Evolutionary conservation across 1,140 invertebrate genomes (phyloP), one percentile per base, ranked within the genome.

Genomic region (Bombyx mori): DNA sequence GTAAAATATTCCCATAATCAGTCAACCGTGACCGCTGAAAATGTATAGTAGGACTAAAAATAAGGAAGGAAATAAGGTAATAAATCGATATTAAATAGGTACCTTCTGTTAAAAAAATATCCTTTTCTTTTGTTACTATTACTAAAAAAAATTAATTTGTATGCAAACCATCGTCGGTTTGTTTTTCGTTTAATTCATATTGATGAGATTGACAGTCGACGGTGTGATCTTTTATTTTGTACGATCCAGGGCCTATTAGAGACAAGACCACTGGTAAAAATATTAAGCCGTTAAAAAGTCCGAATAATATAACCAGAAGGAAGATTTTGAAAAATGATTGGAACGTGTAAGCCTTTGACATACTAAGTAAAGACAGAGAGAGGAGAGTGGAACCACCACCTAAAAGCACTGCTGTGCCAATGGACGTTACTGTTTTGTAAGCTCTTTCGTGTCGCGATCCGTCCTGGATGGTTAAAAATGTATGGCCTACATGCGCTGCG

Each of bases 401-500:
- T 74, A 92, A 92, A 44, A 96, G 84, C 26, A 97, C 93, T 8
- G 95, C 95, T 42, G 93, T 90, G 12, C 95, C 94, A 60, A 96
- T 95, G 57, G 92, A 91, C 0, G 90, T 91, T 1, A 97, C 89
- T 0, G 95, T 93, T 51, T 91, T 89, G 18, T 92, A 82, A 0
- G 92, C 90, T 65, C 95, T 85, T 35, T 92, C 89, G 10, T 88
- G 75, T 52, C 92, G 89, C 61, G 89, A 82, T 22, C 91, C 91
- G 54, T 81, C 84, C 49, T 62, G 62, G 52, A 78, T 80, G 6
- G 82, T 90, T 60, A 96, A 89, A 78, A 96, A 96, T 3, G 92
- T 93, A 67, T 96, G 94, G n/a, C 94, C 95, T 8, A 97, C 92
- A 77, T 97, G 95, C 6, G 95, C 94, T 0, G 95, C 94, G 65